Percentiles rank a stretch among this genome's conserved stretches.
phyloP scores from a whole-genome alignment of 2,888 invertebrate genomes.

The Reticulitermes lucifugus region DNA sequence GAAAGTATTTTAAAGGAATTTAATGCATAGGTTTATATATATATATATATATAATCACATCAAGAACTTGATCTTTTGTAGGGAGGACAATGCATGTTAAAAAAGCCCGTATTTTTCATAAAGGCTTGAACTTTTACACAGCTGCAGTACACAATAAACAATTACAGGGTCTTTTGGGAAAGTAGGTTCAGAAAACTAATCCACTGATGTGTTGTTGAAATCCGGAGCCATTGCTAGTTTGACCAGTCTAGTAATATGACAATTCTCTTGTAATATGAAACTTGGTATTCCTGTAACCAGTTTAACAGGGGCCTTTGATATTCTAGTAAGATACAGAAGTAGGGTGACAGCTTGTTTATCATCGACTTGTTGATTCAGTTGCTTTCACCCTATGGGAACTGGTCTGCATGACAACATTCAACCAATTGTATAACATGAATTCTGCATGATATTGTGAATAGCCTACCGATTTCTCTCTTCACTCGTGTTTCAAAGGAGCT shows the following conservation, averaged over 20 bases:
- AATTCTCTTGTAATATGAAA: background rate
- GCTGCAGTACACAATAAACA: constrained; percentile 3
- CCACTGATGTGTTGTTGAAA: background rate
- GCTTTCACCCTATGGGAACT: background rate
- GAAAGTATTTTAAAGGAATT: background rate
- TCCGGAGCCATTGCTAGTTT: background rate
- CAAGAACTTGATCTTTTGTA: background rate
- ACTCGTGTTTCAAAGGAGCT: background rate
- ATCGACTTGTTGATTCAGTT: background rate
- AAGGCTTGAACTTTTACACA: constrained; percentile 4
- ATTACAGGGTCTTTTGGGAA: constrained; percentile 40
- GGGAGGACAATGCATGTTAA: background rate
- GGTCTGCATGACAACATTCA: background rate
- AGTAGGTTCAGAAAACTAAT: constrained; percentile 31
- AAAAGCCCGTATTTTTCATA: background rate
- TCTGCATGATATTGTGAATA: constrained; percentile 8
- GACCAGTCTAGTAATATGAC: constrained; percentile 19
- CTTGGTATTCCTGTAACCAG: background rate
- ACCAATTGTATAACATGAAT: background rate
- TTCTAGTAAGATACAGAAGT: background rate
- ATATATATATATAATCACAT: background rate
- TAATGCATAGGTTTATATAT: background rate
- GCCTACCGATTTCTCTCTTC: background rate
- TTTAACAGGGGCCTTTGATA: background rate
- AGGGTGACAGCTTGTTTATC: background rate